Base-by-base conservation (phyloP, 2,797 vertebrate genomes). In the Geotrypetes seraphini region DNA sequence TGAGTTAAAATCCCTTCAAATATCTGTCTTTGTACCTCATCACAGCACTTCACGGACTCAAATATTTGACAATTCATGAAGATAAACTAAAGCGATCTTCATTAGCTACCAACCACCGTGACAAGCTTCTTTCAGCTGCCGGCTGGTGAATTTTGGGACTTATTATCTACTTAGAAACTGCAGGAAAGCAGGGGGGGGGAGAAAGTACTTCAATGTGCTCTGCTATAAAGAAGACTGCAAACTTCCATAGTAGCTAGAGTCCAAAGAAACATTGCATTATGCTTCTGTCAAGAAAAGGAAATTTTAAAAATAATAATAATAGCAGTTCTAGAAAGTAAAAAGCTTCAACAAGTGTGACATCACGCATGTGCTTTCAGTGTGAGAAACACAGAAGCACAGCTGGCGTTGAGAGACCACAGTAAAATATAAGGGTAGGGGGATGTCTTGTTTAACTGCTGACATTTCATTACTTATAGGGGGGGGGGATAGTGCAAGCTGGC, bases 1-100 rank as follows among this genome's bases (percentile, higher is more conserved):
- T 96, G 91, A 96, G 90, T 97, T 96, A 92, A 96, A 97, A 97
- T 96, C 93, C 90, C 89, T 95, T 99, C 90, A 96, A 96, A 97
- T 96, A 94, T 95, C 90, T 92, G 86, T 92, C 90, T 92, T 90
- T 89, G 90, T 93, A 95, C 89, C 89, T 91, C 93, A 94, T 91
- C 91, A 91, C 88, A 96, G 90, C 86, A 93, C 91, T 97, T 93
- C 90, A 96, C 85, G 89, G 86, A 87, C 86, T 95, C 89, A 93
- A 96, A 97, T 97, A 94, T 97, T 96, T 96, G 91, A 96, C 91
- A 92, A 91, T 91, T 90, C 89, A 92, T 86, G 84, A 90, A 94
- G 89, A 92, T 92, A 86, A 93, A 90, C 84, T 83, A 93, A 92
- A 88, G 79, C 74, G 80, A 85, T 88, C 83, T 90, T 90, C 83